Evolutionary conservation across 2,888 invertebrate genomes (phyloP).

Genomic region (Peribatodes rhomboidaria): DNA sequence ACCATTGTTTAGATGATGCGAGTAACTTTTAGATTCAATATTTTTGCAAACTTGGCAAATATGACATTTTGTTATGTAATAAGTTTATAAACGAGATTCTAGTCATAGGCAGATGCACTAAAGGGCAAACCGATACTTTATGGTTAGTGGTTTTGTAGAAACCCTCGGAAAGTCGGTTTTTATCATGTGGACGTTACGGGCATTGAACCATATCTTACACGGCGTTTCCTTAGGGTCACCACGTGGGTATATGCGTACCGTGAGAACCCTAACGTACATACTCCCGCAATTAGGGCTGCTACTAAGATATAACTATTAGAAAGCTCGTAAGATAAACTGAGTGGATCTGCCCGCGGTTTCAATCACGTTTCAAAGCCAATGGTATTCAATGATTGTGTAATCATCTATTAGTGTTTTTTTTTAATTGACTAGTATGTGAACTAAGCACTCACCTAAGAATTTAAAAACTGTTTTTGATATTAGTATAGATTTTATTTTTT

Average conservation of each 20-base stretch:
- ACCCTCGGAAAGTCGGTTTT: conserved; percentile 41
- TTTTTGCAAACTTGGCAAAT: no score
- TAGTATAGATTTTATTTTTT: no score
- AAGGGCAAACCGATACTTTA: conserved; percentile 34
- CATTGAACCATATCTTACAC: conserved; percentile 80
- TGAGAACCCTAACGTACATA: conserved; percentile 78
- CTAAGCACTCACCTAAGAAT: no score
- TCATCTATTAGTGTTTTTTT: no score
- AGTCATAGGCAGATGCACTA: conserved; percentile 22
- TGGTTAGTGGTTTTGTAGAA: conserved; percentile 33
- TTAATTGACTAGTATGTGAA: no score
- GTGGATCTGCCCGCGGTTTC: no score
- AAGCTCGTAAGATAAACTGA: neutral
- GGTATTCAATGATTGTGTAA: no score
- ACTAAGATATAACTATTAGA: neutral
- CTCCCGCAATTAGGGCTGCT: conserved; percentile 47
- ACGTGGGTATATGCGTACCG: conserved; percentile 58
- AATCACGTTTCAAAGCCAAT: no score
- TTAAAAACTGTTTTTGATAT: no score
- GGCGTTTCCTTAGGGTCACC: conserved; percentile 69
- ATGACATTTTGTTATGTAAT: no score
- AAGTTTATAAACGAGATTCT: neutral
- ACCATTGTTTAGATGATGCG: no score
- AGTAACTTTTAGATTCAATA: no score
- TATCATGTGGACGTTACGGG: conserved; percentile 70